Evolutionary conservation across 2,797 vertebrate genomes (phyloP).

Genomic region (Meriones psammophilus): DNA sequence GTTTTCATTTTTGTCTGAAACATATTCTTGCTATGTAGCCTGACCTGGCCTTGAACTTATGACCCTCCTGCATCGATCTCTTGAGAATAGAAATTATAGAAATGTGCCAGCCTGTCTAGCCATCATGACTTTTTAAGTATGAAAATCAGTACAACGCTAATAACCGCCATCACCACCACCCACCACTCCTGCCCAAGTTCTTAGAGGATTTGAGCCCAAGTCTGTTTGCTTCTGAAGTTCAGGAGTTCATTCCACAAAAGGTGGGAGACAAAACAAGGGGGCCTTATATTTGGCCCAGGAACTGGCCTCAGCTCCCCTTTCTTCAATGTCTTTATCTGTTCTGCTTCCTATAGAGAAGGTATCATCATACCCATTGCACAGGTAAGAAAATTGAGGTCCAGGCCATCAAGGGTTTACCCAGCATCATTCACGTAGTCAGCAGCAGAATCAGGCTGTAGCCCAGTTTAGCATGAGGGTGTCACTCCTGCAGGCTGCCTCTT

Average conservation of each 20-base stretch:
- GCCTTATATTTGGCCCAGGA: not conserved
- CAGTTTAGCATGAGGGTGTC: not conserved
- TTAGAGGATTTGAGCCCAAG: not conserved
- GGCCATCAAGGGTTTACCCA: not conserved
- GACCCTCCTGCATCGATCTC: not conserved
- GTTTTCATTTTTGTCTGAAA: not conserved
- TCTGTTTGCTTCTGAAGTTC: conserved; percentile 21
- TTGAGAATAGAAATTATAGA: not conserved
- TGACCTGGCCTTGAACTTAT: not conserved
- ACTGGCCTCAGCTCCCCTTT: not conserved
- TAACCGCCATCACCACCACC: not conserved
- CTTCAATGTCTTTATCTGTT: not conserved
- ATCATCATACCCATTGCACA: not conserved
- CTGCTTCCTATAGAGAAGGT: not conserved
- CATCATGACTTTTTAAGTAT: not conserved
- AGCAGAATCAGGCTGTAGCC: not conserved
- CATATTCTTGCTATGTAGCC: not conserved
- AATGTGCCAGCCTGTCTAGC: not conserved
- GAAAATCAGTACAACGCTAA: not conserved
- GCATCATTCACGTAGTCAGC: not conserved
- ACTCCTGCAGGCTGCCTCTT: fast-evolving
- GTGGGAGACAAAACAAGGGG: not conserved
- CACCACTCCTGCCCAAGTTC: not conserved
- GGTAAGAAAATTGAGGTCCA: conserved; percentile 37
- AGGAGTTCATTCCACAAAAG: not conserved